Percentiles rank a stretch among this genome's conserved stretches.
These are phyloP conservation scores for Lepidochitona cinerea DNA, from an alignment of 2,888 invertebrate genomes.

Conservation along the genomic window DNA sequence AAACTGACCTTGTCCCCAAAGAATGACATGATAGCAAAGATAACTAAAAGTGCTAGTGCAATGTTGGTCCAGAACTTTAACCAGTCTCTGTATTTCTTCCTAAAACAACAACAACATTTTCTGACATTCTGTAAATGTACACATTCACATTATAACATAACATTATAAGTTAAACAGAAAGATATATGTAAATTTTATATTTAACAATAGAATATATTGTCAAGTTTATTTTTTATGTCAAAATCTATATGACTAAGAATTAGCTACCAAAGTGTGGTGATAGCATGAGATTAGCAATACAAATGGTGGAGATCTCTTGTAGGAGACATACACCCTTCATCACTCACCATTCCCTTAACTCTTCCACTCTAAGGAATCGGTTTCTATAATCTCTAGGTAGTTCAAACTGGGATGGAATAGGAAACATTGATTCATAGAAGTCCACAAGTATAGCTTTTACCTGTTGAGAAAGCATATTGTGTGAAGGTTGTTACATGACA, in stretches of 20 bases:
- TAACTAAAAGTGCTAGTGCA: neutral
- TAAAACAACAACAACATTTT: neutral
- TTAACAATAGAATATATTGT: too few species aligned
- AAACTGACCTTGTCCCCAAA: neutral
- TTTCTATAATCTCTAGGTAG: conserved; percentile 80
- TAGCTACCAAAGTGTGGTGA: too few species aligned
- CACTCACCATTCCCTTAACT: conserved; percentile 75
- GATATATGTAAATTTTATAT: too few species aligned
- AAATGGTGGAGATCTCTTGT: too few species aligned
- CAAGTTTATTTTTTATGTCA: too few species aligned
- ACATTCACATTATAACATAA: too few species aligned
- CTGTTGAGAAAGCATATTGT: conserved; percentile 27
- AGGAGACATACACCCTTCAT: neutral
- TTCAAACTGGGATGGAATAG: conserved; percentile 81
- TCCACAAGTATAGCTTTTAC: conserved; percentile 81
- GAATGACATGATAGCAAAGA: conserved; percentile 1
- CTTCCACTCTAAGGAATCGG: conserved; percentile 77
- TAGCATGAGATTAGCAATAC: too few species aligned
- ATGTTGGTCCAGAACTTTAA: neutral
- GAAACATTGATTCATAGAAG: conserved; percentile 83
- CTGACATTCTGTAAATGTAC: too few species aligned
- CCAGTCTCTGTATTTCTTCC: neutral
- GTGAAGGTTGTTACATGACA: too few species aligned
- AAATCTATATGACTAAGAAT: too few species aligned
- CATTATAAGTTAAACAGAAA: too few species aligned